Percentiles rank a stretch among this genome's conserved stretches.
These are phyloP conservation scores for Sesamia inferens DNA, from an alignment of 2,888 invertebrate species.

Conservation along the genomic window DNA sequence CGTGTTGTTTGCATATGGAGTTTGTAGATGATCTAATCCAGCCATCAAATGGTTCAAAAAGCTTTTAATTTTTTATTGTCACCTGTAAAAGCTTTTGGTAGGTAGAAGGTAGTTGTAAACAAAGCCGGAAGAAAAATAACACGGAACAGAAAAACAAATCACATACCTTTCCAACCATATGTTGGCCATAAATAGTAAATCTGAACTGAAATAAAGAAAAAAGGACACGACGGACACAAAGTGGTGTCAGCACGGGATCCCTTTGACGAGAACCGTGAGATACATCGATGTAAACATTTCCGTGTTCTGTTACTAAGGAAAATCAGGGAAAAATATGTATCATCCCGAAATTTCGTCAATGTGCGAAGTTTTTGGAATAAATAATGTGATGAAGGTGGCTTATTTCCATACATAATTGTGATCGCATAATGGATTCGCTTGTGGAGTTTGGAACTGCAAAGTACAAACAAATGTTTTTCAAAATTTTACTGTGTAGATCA, in stretches of 20 bases:
- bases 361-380: not conserved
- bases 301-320: constrained; percentile 12
- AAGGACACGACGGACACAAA: constrained; percentile 10
- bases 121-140: no score
- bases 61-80: no score
- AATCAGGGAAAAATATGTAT: constrained; percentile 3
- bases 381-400: not conserved
- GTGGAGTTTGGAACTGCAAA: not conserved
- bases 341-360: not conserved
- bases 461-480: no score
- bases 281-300: constrained; percentile 26
- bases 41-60: no score
- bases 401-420: not conserved
- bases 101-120: not conserved
- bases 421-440: not conserved
- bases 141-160: not conserved
- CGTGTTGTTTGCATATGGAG: no score
- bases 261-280: constrained; percentile 16
- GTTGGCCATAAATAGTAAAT: constrained; percentile 11
- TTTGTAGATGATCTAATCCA: no score
- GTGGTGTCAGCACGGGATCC: constrained; percentile 14
- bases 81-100: no score
- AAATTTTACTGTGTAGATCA: no score
- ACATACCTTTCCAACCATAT: not conserved
- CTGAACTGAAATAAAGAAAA: constrained; percentile 4